These are phyloP conservation scores for Dasysyrphus albostriatus DNA, from an alignment of 2,888 invertebrate species.

Conservation along the genomic window DNA sequence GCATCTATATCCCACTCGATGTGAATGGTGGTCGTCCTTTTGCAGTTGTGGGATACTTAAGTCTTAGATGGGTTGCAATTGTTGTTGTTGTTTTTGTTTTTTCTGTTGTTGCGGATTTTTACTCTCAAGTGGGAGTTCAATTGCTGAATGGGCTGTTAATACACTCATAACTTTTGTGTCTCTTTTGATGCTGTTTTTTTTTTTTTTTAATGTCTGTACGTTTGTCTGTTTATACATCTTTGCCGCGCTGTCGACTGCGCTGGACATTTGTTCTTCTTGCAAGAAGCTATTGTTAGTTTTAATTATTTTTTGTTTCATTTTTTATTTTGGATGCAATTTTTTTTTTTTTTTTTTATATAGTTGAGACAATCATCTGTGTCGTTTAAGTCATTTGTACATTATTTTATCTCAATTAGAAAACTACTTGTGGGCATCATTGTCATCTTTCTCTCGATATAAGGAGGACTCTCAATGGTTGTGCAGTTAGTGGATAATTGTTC, in stretches of 20 bases:
- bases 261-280: slow-evolving; percentile 36
- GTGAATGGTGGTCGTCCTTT: slow-evolving; percentile 53
- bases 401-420: slow-evolving; percentile 69
- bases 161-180: slow-evolving; percentile 37
- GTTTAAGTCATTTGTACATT: slow-evolving; percentile 64
- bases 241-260: background rate
- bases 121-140: slow-evolving; percentile 65
- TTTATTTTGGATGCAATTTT: slow-evolving; percentile 15
- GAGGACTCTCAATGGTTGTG: slow-evolving; percentile 18
- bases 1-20: slow-evolving; percentile 54
- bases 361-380: slow-evolving; percentile 59
- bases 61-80: slow-evolving; percentile 2
- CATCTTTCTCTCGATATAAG: slow-evolving; percentile 25
- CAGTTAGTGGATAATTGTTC: slow-evolving; percentile 55
- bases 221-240: slow-evolving; percentile 19
- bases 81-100: slow-evolving; percentile 27
- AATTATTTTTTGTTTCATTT: slow-evolving; percentile 45
- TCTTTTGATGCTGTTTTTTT: slow-evolving; percentile 3
- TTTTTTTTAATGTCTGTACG: slow-evolving; percentile 1
- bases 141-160: slow-evolving; percentile 68
- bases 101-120: slow-evolving; percentile 30
- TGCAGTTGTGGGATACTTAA: slow-evolving; percentile 39
- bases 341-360: background rate
- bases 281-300: slow-evolving; percentile 51
- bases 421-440: slow-evolving; percentile 65